A percentile compares a stretch with the other conserved stretches of the same genome.
These are phyloP conservation scores for Oryzias woworae DNA, from an alignment of 2,113 vertebrate species.

Conservation along the genomic window DNA sequence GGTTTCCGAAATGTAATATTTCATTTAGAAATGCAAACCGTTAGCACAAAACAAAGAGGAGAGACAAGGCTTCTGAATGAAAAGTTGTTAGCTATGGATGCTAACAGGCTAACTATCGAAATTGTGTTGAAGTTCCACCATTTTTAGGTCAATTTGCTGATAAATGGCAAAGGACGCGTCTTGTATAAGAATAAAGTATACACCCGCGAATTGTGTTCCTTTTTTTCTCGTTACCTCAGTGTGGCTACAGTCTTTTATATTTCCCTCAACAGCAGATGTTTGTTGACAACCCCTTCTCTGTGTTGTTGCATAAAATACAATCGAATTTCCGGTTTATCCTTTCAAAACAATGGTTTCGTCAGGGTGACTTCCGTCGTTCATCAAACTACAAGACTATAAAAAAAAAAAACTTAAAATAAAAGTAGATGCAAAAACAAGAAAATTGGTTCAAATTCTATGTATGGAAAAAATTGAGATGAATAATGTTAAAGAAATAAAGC, in stretches of 20 bases:
- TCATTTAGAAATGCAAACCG: not conserved
- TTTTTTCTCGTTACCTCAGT: conserved; percentile 26
- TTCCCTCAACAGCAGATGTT: conserved; percentile 10
- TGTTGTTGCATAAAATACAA: not conserved
- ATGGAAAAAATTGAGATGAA: not conserved
- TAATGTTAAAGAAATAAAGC: not conserved
- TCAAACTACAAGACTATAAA: not conserved
- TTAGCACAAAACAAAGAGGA: conserved; percentile 65
- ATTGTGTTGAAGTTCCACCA: not conserved
- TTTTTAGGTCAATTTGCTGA: not conserved
- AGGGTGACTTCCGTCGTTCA: too few relatives aligned
- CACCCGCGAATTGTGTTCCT: conserved; percentile 1
- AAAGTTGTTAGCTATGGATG: conserved; percentile 61
- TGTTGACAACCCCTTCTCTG: conserved; percentile 26
- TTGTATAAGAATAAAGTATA: not conserved
- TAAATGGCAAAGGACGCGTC: not conserved
- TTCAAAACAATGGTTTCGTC: conserved; percentile 47
- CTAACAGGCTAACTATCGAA: conserved; percentile 36
- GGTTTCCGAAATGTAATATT: not conserved
- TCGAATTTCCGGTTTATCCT: conserved; percentile 12
- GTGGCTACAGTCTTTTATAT: conserved; percentile 3
- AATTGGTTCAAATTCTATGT: conserved; percentile 7
- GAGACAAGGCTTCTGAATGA: conserved; percentile 59
- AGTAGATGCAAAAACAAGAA: not conserved
- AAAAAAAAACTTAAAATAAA: not conserved